A percentile compares a stretch with the other conserved stretches of the same genome.
Evolutionary conservation across 2,888 invertebrate species (phyloP).

Genomic region (Drosophila robusta): DNA sequence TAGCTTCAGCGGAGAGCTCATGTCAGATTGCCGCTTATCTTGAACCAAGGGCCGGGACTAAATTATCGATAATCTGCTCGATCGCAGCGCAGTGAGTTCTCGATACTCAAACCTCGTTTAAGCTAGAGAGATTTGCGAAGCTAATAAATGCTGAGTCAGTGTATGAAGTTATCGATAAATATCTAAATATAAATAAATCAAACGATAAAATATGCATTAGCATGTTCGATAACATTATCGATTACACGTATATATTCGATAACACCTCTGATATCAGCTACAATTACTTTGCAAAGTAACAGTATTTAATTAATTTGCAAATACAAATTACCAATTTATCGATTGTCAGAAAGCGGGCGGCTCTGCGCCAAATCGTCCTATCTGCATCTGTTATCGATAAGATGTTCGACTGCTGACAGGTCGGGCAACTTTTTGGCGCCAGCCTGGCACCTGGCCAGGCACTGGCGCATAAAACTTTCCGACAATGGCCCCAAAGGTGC

Average conservation of each 20-base stretch:
- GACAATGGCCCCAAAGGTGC: constrained; percentile 66
- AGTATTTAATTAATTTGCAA: neutral
- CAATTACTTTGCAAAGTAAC: neutral
- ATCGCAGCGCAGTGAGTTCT: too few relatives aligned
- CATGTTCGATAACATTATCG: neutral
- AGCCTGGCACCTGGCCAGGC: constrained; percentile 6
- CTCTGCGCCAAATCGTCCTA: neutral
- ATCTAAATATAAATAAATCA: too few relatives aligned
- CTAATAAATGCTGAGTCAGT: too few relatives aligned
- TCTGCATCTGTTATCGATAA: constrained; percentile 36
- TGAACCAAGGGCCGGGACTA: neutral
- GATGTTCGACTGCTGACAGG: constrained; percentile 25
- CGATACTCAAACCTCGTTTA: too few relatives aligned
- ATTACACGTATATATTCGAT: neutral
- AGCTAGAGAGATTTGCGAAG: too few relatives aligned
- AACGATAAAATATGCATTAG: too few relatives aligned
- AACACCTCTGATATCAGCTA: neutral
- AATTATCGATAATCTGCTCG: too few relatives aligned
- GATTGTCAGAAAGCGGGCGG: neutral
- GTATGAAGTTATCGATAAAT: too few relatives aligned
- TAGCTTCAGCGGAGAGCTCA: too few relatives aligned
- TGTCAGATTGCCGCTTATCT: neutral
- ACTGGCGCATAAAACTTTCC: constrained; percentile 31
- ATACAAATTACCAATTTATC: constrained; percentile 2
- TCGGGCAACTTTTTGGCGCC: constrained; percentile 2